Base-by-base conservation (phyloP, 2,888 invertebrate species). In the Erebia ligea region DNA sequence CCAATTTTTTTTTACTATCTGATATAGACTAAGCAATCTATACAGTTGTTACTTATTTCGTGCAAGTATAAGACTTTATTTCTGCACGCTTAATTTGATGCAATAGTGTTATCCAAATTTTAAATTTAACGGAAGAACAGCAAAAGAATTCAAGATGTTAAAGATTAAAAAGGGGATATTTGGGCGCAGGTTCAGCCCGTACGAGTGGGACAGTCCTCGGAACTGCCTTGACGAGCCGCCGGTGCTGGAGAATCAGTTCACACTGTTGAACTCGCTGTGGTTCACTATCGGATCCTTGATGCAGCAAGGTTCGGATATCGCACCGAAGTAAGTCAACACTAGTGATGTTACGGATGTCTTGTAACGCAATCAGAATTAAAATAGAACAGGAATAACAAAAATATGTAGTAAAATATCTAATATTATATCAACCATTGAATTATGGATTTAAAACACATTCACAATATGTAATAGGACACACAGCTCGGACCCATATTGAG, bases 271-370 rank as follows among this genome's bases (percentile, higher is more conserved):
- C 95, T 97, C 97, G 89, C 96, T 98, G 90, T 98, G 98, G 98
- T 98, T 98, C 95, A 97, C 97, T 92, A 97, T 98, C 89, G 97
- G 97, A 86, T 97, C 97, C 85, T 95, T 97, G 94, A 97, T 97
- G 96, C 97, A 97, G 95, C 97, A 97, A 94, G 97, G 97, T 93
- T 97, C 97, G 91, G 97, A 97, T 94, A 97, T 98, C 94, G 97
- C 97, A 84, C 97, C 97, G 91, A 97, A 96, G 97, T 97, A 96
- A 96, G 96, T 95, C 84, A 82, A 82, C 61, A 58, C 67, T 59
- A 59, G 67, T 34, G 67, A 67, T 67, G 67, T 61, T 67, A 67
- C 59, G 40, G 67, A 61, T 59, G 67, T 59, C 50, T 67, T 59
- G 25, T 13, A 19, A 6, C 11, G 9, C 59, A 17, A 64, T n/a